Evolutionary conservation across 2,113 vertebrate genomes (phyloP).

Genomic region (Fulmarus glacialis): DNA sequence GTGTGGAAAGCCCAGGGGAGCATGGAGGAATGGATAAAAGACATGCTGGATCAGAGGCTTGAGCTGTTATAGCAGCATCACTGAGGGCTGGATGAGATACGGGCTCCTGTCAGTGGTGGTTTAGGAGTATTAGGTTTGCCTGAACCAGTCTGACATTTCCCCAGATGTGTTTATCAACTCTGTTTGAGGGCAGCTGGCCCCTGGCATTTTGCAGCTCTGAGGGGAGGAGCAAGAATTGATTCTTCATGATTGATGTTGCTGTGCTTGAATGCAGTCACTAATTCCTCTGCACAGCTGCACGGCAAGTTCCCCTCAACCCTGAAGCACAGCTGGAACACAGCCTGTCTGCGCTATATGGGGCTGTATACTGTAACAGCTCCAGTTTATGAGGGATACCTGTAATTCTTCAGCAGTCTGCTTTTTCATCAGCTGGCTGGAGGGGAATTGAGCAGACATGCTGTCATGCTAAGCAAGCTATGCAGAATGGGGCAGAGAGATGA

Average conservation of each 20-base stretch:
- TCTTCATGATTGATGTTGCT: neutral
- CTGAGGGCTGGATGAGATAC: neutral
- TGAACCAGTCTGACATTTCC: neutral
- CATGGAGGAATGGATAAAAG: conserved; percentile 18
- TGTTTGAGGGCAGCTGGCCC: neutral
- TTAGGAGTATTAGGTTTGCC: neutral
- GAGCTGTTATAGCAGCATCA: neutral
- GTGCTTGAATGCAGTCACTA: neutral
- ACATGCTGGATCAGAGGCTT: neutral
- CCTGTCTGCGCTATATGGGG: neutral
- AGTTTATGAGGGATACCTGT: neutral
- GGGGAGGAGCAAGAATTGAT: conserved; percentile 13
- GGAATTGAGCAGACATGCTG: neutral
- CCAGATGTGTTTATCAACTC: conserved; percentile 12
- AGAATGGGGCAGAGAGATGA: neutral
- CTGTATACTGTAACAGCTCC: neutral
- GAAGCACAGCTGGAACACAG: neutral
- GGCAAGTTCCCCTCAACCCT: neutral
- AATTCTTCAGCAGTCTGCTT: neutral
- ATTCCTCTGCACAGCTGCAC: neutral
- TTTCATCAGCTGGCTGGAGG: neutral
- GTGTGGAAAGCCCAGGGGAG: conserved; percentile 3
- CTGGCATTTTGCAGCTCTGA: neutral
- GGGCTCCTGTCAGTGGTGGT: neutral
- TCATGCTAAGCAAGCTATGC: neutral